Evolutionary conservation across 2,888 invertebrate genomes (phyloP), one percentile per base, ranked within the genome.

Genomic region (Drosophila ustulata): DNA sequence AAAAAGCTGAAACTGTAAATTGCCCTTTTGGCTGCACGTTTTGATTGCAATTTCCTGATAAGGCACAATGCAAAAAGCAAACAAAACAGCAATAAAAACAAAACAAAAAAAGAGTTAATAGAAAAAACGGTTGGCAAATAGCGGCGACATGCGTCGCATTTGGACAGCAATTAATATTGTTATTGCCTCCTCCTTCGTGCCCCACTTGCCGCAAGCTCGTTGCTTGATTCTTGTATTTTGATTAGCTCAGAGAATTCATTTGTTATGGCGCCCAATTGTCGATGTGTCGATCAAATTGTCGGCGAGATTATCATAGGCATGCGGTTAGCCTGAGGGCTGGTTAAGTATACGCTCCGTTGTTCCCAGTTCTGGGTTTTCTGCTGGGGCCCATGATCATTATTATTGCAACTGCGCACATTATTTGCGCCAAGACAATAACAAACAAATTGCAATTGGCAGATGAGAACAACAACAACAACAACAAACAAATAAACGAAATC

Each of bases 191-290:
- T 28, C 51, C 8, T 32, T 46, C 39, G 49, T 53, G 34, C 34
- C 34, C n/a, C 25, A 57, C 18, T 47, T 53, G 18, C 18, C 18
- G 18, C 18, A 18, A 0, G 18, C 18, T 18, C 18, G 49, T 46
- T 39, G 47, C 30, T 8, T 43, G 7, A 34, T 43, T 63, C 25
- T 56, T 43, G 53, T 32, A 45, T 53, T 55, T 73, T 52, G 50
- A 56, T 78, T 75, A 64, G 52, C 23, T 39, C 39, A 58, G 4
- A 55, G 28, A 58, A 65, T 43, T 57, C 28, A 68, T 80, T 86
- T 67, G 80, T 66, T 68, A 63, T 61, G 80, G 86, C 82, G 88
- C 82, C 88, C 46, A 66, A 57, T 71, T 64, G 83, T 37, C 86
- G 70, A 85, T 66, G 73, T 66, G 80, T 82, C 88, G 69, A 75